Base-by-base conservation (phyloP, 2,888 invertebrate species). In the Eupithecia exiguata region DNA sequence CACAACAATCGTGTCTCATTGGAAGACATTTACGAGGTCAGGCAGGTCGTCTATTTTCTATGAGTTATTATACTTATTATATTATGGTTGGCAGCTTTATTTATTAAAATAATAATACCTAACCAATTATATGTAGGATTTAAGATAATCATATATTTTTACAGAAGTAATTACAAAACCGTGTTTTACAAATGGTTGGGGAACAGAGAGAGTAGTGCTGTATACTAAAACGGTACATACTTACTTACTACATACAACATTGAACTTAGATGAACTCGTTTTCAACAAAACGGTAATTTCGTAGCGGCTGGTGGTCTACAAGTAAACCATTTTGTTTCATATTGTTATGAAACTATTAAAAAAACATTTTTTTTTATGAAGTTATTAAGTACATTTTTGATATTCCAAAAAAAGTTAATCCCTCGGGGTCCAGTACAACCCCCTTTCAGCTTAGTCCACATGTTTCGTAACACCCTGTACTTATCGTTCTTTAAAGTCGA, bases 11-110 rank as follows among this genome's bases (percentile, higher is more conserved):
- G 35, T 9, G 62, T 62, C 35, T 62, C 18, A 18, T 35, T 62
- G 62, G 9, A 63, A 5, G 5, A 58, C 53, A 7, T 68, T 62
- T 62, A 35, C 62, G 62, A 62, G 62, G 62, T 62, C 62, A 62
- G 62, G 25, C 25, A 25, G 58, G 58, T 58, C 58, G 58, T 9
- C 58, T 25, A 25, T 58, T 58, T 53, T 58, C 14, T 21, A 62
- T 18, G 18, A 62, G 18, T 62, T n/a, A n/a, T n/a, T n/a, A n/a
- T n/a, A n/a, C n/a, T n/a, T n/a, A 30, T 30, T 30, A 30, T 18
- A 62, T 7, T 62, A 62, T 30, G 35, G 16, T 62, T 35, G 18
- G 35, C 35, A 62, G 16, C 30, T 62, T 6, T 35, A 62, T 21
- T 53, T 53, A 53, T 53, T 30, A 4, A 30, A 30, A 30, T 3